These are phyloP conservation scores for Drosophila nikananu DNA, from an alignment of 1,140 invertebrate genomes.

Conservation along the genomic window DNA sequence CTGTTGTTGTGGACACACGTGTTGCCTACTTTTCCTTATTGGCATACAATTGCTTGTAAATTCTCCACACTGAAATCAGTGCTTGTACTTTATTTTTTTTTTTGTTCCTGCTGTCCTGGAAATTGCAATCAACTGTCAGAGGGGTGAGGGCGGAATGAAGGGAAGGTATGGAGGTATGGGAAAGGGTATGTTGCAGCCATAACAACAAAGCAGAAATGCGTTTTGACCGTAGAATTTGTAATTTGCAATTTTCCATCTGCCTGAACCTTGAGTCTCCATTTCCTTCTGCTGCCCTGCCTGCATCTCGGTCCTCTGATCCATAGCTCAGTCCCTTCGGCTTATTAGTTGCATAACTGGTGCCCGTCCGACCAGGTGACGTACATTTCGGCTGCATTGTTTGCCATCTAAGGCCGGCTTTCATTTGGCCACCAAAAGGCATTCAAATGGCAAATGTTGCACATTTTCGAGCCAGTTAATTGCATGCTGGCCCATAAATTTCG, in stretches of 20 bases:
- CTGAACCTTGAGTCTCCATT: slow-evolving; percentile 16
- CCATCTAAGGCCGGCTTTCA: slow-evolving; percentile 2
- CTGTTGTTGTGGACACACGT: slow-evolving; percentile 56
- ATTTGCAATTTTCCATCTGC: slow-evolving; percentile 60
- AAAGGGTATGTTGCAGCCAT: slow-evolving; percentile 7
- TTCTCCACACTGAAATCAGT: slow-evolving; percentile 67
- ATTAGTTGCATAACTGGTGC: slow-evolving; percentile 58
- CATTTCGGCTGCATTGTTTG: slow-evolving; percentile 16
- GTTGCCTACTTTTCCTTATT: slow-evolving; percentile 70
- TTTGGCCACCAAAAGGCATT: slow-evolving; percentile 35
- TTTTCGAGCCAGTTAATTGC: slow-evolving; percentile 54
- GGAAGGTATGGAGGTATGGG: slow-evolving; percentile 2
- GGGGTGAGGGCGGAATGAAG: not conserved
- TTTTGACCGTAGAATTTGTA: slow-evolving; percentile 63
- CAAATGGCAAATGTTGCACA: slow-evolving; percentile 56
- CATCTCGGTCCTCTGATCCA: slow-evolving; percentile 9
- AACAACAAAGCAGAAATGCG: slow-evolving; percentile 33
- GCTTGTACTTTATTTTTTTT: slow-evolving; percentile 36
- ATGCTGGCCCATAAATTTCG: slow-evolving; percentile 43
- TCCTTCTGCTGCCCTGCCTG: not conserved
- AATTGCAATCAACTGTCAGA: slow-evolving; percentile 63
- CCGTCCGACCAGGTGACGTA: slow-evolving; percentile 49
- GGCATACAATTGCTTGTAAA: slow-evolving; percentile 75
- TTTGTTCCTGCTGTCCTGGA: slow-evolving; percentile 41
- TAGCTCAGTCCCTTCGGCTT: slow-evolving; percentile 42